Conservation (phyloP, 2,113 vertebrate species). For the Oryctolagus cuniculus region mOryCun1.1 NC_091443.1:62605501-62606000, state of each 20-base stretch:
- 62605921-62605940: slow-evolving; percentile 57
- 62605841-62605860: background rate
- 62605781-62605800: background rate
- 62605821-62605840: background rate
- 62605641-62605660: background rate
- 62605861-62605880: slow-evolving; percentile 12
- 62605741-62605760: background rate
- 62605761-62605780: background rate
- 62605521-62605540: background rate
- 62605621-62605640: background rate
- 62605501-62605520: background rate
- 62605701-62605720: background rate
- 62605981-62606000: background rate
- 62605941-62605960: slow-evolving; percentile 7
- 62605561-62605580: background rate
- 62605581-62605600: background rate
- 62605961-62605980: slow-evolving; percentile 40
- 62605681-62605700: background rate
- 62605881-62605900: slow-evolving; percentile 1
- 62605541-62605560: background rate
- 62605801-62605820: background rate
- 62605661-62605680: background rate
- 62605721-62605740: background rate
- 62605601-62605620: background rate
- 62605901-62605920: background rate